Percentiles rank a stretch among this genome's conserved stretches.
Evolutionary conservation across 2,113 vertebrate genomes (phyloP).

Genomic region (Actenoides lindsayi): DNA sequence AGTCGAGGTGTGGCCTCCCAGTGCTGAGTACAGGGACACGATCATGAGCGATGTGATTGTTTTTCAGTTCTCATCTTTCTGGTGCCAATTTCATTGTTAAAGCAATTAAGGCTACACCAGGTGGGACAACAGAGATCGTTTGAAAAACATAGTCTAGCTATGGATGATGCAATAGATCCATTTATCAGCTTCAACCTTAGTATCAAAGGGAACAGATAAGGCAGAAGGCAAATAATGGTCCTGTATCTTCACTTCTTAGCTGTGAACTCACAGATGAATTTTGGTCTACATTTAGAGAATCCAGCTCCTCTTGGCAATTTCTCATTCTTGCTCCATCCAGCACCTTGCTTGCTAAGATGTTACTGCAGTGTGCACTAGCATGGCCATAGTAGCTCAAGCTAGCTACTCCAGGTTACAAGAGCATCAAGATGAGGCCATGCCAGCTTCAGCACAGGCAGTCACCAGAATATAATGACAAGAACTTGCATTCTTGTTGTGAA

Average conservation of each 20-base stretch:
- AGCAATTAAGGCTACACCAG: neutral
- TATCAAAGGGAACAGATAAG: neutral
- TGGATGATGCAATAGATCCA: neutral
- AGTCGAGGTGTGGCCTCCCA: too few relatives aligned
- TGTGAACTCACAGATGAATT: neutral
- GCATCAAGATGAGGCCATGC: neutral
- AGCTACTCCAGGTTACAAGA: neutral
- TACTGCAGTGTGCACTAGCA: neutral
- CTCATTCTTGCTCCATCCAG: neutral
- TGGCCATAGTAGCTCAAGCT: neutral
- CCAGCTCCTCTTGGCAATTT: neutral
- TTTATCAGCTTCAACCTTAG: neutral
- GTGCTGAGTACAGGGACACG: too few relatives aligned
- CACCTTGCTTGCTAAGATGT: neutral
- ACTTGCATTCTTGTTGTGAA: neutral
- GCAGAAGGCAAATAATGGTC: neutral
- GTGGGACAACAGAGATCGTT: neutral
- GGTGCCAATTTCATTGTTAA: slow-evolving; percentile 11
- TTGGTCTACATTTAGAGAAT: neutral
- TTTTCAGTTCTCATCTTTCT: neutral
- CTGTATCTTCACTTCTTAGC: neutral
- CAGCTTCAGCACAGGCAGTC: neutral
- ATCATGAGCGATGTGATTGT: neutral
- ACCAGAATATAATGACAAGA: neutral
- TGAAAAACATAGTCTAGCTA: neutral